Evolutionary conservation across 2,797 vertebrate species (phyloP).

Genomic region (Eulemur rubriventer): DNA sequence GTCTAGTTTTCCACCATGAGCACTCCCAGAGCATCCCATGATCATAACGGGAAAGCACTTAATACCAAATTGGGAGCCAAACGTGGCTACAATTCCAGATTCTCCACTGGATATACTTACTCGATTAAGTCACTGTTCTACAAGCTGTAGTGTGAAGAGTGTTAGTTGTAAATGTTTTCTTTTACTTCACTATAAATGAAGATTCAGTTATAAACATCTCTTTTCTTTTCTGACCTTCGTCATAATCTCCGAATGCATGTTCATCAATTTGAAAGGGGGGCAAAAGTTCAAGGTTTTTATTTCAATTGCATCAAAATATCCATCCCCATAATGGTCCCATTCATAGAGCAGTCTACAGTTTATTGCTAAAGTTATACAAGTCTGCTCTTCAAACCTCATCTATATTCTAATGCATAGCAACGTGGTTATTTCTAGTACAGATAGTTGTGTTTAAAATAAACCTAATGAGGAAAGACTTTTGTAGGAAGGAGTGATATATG

Average conservation of each 20-base stretch:
- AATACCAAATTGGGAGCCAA: neutral
- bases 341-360: neutral
- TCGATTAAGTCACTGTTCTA: neutral
- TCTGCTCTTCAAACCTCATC: slow-evolving; percentile 14
- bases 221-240: neutral
- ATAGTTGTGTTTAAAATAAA: slow-evolving; percentile 58
- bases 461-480: slow-evolving; percentile 58
- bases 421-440: slow-evolving; percentile 37
- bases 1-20: neutral
- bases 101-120: neutral
- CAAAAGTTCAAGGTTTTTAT: neutral
- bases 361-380: neutral
- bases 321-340: neutral
- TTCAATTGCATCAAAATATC: neutral
- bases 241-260: neutral
- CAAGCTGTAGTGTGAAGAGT: neutral
- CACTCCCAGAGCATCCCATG: neutral
- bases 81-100: neutral
- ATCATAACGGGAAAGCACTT: neutral
- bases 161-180: neutral
- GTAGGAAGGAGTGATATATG: slow-evolving; percentile 45
- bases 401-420: neutral
- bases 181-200: neutral
- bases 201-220: neutral
- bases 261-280: neutral